These are phyloP conservation scores for Acanthococcus lagerstroemiae DNA, from an alignment of 2,888 invertebrate species.

Conservation along the genomic window DNA sequence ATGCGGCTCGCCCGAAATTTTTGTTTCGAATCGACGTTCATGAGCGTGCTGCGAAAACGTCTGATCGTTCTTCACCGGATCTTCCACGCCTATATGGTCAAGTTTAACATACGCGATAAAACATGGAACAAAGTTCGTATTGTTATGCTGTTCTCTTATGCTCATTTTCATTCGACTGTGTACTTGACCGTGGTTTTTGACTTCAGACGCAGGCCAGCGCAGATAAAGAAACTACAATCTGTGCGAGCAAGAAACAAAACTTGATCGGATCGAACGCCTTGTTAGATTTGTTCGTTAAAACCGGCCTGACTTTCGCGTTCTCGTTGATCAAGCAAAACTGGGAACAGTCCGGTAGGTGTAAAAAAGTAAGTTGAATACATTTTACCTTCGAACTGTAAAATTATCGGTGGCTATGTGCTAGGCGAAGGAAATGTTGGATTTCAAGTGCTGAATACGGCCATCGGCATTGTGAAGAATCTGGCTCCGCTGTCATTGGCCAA, in stretches of 20 bases:
- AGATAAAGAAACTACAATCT: constrained; percentile 14
- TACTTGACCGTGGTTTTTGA: background rate
- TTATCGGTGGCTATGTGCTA: too few species aligned
- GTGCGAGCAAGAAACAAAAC: constrained; percentile 26
- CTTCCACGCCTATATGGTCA: constrained; percentile 48
- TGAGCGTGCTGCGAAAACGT: constrained; percentile 47
- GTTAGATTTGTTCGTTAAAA: constrained; percentile 52
- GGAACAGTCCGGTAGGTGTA: constrained; percentile 41
- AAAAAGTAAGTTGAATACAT: too few species aligned
- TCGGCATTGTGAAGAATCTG: constrained; percentile 47
- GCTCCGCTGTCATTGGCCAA: constrained; percentile 52
- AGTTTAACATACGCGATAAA: constrained; percentile 47
- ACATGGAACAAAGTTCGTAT: constrained; percentile 34
- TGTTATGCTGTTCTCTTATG: background rate
- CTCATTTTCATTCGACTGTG: background rate
- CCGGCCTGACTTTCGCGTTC: constrained; percentile 51
- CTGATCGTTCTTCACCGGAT: constrained; percentile 50
- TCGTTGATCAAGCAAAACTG: constrained; percentile 51
- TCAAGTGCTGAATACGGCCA: constrained; percentile 50
- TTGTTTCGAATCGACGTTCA: constrained; percentile 50
- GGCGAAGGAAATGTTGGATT: constrained; percentile 47
- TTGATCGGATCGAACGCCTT: constrained; percentile 46
- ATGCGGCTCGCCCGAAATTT: constrained; percentile 48
- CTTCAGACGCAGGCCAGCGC: constrained; percentile 6
- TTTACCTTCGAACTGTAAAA: too few species aligned